Base-by-base conservation (phyloP, 1,140 invertebrate genomes). In the Pogonomyrmex californicus region DNA sequence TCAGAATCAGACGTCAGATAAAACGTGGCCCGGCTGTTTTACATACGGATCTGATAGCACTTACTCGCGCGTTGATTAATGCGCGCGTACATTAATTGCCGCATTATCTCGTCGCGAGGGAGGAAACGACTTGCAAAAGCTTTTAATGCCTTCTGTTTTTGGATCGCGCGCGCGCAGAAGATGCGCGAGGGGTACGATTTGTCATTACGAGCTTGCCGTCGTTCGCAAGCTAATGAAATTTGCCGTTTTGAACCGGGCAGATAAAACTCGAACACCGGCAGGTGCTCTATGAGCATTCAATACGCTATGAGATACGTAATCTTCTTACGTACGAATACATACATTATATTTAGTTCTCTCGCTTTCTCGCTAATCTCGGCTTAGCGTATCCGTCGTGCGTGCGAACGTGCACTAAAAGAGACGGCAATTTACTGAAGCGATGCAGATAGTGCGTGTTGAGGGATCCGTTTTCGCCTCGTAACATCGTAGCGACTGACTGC, bases 81-180 rank as follows among this genome's bases (percentile, higher is more conserved):
- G 79, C 79, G 54, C 17, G 68, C 58, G 79, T 41, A 75, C 66
- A 83, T 83, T 83, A 83, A 83, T 83, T 83, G 79, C 54, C 54
- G 54, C 44, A 83, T 83, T 83, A 83, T 83, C 79, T 38, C 78
- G 12, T 49, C 41, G 33, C 47, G 41, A 62, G 4, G 17, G 66
- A 38, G 79, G 12, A 0, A 60, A 4, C 9, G 30, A 83, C 54
- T 73, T 60, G 68, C 73, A 62, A 83, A 83, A 38, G 60, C 79
- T 83, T 83, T 83, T 75, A 83, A 73, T 62, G 54, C 68, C 44
- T 17, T 12, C 30, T 30, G 1, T 17, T 14, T 44, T 47, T 12
- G 63, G 17, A 47, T 44, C 14, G 14, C 7, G 33, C 47, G 23
- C 14, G 17, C 30, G 38, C 23, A 71, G 44, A 44, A 41, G 17